Conservation (phyloP, 2,113 vertebrate genomes). For the Heterotilapia buettikoferi region DNA sequence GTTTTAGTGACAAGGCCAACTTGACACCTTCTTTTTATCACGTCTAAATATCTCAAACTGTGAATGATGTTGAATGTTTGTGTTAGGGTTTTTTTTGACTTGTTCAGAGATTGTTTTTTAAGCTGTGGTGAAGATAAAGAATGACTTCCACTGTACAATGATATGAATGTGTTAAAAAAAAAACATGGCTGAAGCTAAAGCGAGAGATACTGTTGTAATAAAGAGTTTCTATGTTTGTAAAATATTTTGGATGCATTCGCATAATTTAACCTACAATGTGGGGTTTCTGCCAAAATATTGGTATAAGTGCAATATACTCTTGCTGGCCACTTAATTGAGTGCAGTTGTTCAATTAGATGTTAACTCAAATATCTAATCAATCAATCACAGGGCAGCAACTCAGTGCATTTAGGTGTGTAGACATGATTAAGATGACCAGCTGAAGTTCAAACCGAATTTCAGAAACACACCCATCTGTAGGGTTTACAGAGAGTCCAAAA, state of each 20-base stretch:
- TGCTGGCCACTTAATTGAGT: neutral
- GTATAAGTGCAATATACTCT: neutral
- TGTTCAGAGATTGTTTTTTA: slow-evolving; percentile 33
- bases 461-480: neutral
- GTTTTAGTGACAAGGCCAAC: slow-evolving; percentile 23
- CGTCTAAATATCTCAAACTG: slow-evolving; percentile 45
- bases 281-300: neutral
- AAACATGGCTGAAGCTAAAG: slow-evolving; percentile 2
- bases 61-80: slow-evolving; percentile 48
- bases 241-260: slow-evolving; percentile 24
- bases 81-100: slow-evolving; percentile 17
- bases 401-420: neutral
- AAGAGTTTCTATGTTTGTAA: slow-evolving; percentile 70
- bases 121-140: slow-evolving; percentile 43
- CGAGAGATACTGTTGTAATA: slow-evolving; percentile 52
- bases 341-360: neutral
- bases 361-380: neutral
- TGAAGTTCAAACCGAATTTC: neutral
- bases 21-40: slow-evolving; percentile 29
- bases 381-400: neutral
- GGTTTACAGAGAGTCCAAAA: neutral
- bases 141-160: slow-evolving; percentile 37
- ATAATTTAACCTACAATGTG: neutral
- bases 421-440: neutral
- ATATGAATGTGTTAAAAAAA: slow-evolving; percentile 36